Evolutionary conservation across 2,113 vertebrate genomes (phyloP).

Genomic region (Terrapene triunguis): DNA sequence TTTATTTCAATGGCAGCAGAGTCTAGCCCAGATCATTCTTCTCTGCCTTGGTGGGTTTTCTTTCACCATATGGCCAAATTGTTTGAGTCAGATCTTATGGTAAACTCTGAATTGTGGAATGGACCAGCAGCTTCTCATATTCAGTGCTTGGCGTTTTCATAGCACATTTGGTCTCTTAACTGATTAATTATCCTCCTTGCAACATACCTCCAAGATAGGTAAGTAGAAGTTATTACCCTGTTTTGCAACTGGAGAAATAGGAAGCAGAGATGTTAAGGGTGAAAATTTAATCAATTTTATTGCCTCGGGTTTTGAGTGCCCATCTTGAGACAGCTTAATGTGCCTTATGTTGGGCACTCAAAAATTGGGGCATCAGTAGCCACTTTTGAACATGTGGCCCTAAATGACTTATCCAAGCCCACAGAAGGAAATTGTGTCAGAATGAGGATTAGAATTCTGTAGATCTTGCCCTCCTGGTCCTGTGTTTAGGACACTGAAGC

Average conservation of each 20-base stretch:
- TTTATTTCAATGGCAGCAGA: neutral
- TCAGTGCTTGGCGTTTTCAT: neutral
- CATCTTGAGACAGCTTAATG: neutral
- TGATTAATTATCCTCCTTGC: neutral
- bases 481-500: neutral
- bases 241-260: neutral
- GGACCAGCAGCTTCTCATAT: neutral
- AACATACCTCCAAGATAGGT: neutral
- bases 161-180: neutral
- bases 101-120: neutral
- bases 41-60: neutral
- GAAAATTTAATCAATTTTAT: neutral
- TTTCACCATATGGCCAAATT: neutral
- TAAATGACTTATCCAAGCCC: neutral
- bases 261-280: neutral
- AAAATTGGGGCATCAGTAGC: accelerated
- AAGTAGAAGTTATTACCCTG: neutral
- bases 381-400: accelerated
- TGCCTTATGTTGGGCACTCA: neutral
- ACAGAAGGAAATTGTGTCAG: accelerated
- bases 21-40: neutral
- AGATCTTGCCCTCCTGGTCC: neutral
- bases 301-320: neutral
- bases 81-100: neutral
- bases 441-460: neutral